phyloP scores from a whole-genome alignment of 2,113 vertebrate genomes.

The Rhineura floridana region DNA sequence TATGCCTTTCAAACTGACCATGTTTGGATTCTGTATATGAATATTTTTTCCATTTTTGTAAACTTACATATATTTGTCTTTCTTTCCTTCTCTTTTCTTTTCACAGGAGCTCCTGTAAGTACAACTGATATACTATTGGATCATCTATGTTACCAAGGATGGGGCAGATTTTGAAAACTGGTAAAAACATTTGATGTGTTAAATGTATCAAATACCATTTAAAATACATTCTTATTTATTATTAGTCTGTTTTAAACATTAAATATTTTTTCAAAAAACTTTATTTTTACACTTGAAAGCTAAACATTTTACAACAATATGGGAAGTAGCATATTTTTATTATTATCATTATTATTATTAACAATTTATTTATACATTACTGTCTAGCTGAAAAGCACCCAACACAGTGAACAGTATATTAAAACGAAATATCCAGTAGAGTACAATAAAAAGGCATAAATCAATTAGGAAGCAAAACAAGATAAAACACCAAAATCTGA shows the following conservation, averaged over 20 bases:
- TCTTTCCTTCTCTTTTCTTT: constrained; percentile 52
- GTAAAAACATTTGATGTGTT: constrained; percentile 39
- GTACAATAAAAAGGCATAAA: too few species aligned
- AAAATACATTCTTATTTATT: constrained; percentile 36
- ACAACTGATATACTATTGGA: constrained; percentile 67
- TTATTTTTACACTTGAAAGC: constrained; percentile 40
- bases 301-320: constrained; percentile 9
- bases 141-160: constrained; percentile 65
- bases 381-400: too few species aligned
- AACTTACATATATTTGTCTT: constrained; percentile 62
- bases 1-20: neutral
- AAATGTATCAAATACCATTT: constrained; percentile 29
- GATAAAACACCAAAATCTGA: too few species aligned
- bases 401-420: too few species aligned
- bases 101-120: constrained; percentile 97
- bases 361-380: too few species aligned
- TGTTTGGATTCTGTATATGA: constrained; percentile 40
- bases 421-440: too few species aligned
- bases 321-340: constrained; percentile 4
- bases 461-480: too few species aligned
- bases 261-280: constrained; percentile 27
- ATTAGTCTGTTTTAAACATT: neutral
- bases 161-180: constrained; percentile 64
- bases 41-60: constrained; percentile 28
- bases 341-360: too few species aligned